A percentile compares a stretch with the other conserved stretches of the same genome.
These are phyloP conservation scores for Meteorus cinctellus DNA, from an alignment of 2,888 invertebrate genomes.

Conservation along the genomic window DNA sequence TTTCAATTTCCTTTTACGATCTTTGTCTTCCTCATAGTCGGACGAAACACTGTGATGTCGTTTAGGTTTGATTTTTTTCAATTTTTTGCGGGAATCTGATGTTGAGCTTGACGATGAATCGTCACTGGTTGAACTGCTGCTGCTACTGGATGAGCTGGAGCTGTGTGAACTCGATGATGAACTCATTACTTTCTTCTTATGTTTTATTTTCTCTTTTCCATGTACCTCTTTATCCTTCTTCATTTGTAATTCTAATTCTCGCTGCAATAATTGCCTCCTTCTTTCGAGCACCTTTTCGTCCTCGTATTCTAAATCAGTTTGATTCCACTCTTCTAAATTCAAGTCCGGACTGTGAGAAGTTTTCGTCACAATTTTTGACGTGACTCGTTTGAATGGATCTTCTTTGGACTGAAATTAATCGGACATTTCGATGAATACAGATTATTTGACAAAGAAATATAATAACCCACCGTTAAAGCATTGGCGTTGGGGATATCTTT, in stretches of 20 bases:
- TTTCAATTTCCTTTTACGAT: slow-evolving; percentile 71
- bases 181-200: slow-evolving; percentile 79
- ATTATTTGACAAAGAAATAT: slow-evolving; percentile 21
- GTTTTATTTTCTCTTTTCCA: slow-evolving; percentile 79
- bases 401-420: slow-evolving; percentile 73
- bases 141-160: slow-evolving; percentile 78
- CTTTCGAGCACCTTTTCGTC: slow-evolving; percentile 87
- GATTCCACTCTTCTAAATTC: slow-evolving; percentile 85
- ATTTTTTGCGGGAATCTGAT: slow-evolving; percentile 76
- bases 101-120: slow-evolving; percentile 78
- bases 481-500: slow-evolving; percentile 76
- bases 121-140: slow-evolving; percentile 77
- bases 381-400: slow-evolving; percentile 79
- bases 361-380: slow-evolving; percentile 78
- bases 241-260: slow-evolving; percentile 85
- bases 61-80: slow-evolving; percentile 75
- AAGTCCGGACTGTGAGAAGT: slow-evolving; percentile 77
- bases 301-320: slow-evolving; percentile 86
- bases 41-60: slow-evolving; percentile 80
- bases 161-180: slow-evolving; percentile 82
- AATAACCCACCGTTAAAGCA: slow-evolving; percentile 65
- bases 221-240: slow-evolving; percentile 84
- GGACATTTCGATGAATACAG: slow-evolving; percentile 3
- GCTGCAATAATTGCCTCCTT: slow-evolving; percentile 82
- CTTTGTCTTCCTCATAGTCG: slow-evolving; percentile 79